Evolutionary conservation across 2,113 vertebrate species (phyloP).

Genomic region (Gnathonemus longibarbis): DNA sequence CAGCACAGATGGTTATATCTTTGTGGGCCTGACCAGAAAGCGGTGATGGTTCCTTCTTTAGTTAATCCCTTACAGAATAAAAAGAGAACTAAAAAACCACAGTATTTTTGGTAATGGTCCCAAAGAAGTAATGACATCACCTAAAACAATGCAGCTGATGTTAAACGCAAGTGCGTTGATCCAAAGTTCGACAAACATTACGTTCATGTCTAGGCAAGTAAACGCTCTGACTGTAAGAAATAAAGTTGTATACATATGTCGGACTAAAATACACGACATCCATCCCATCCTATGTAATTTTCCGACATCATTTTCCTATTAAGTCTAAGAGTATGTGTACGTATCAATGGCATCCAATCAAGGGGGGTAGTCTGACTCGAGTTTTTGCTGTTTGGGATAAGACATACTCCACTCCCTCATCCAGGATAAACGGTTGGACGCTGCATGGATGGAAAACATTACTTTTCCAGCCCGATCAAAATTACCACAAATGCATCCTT

Average conservation of each 20-base stretch:
- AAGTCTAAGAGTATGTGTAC: neutral
- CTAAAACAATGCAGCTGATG: neutral
- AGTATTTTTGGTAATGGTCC: neutral
- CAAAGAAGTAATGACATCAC: neutral
- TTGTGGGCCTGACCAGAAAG: constrained; percentile 1
- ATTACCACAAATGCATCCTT: neutral
- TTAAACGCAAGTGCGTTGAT: neutral
- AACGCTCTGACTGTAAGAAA: neutral
- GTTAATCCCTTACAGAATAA: neutral
- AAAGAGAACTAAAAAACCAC: neutral
- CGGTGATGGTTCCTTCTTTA: neutral
- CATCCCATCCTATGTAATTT: neutral
- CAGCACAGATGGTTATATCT: constrained; percentile 1
- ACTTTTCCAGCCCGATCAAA: neutral
- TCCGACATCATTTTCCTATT: neutral
- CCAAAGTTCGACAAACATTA: neutral
- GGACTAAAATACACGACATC: neutral
- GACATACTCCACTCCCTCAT: neutral
- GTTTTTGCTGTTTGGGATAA: neutral
- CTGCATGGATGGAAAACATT: neutral
- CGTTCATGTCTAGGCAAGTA: neutral
- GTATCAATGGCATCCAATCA: neutral
- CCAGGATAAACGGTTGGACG: neutral
- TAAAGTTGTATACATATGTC: neutral
- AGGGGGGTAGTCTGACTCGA: neutral